Conservation (phyloP, 2,113 vertebrate species). For the Strix aluco region DNA sequence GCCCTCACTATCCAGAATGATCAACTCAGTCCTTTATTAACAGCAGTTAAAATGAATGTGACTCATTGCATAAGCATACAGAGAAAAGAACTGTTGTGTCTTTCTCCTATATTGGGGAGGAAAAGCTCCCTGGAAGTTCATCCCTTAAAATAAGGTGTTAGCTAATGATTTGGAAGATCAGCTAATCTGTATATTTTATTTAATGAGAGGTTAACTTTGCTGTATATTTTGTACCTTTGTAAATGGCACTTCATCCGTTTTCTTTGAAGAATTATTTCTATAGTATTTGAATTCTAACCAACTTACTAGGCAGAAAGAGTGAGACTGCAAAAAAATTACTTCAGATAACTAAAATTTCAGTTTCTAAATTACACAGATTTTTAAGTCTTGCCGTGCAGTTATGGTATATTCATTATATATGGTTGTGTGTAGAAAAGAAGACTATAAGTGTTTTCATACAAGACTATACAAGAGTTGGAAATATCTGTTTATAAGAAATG, state of each 20-base stretch:
- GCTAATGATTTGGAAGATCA: constrained; percentile 10
- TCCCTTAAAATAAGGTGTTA: constrained; percentile 67
- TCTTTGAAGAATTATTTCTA: constrained; percentile 47
- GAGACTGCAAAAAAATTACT: neutral
- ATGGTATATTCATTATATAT: neutral
- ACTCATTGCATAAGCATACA: neutral
- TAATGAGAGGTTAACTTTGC: constrained; percentile 69
- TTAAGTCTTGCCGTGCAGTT: constrained; percentile 12
- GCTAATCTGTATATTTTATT: constrained; percentile 68
- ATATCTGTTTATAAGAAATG: constrained; percentile 39
- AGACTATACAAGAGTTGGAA: constrained; percentile 30
- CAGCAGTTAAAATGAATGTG: neutral
- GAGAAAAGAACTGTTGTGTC: neutral
- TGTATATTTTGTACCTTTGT: constrained; percentile 81
- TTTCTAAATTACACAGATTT: constrained; percentile 31
- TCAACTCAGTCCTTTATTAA: neutral
- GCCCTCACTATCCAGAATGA: neutral
- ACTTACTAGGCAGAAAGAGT: constrained; percentile 23
- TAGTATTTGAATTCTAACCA: constrained; percentile 50
- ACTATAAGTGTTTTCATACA: neutral
- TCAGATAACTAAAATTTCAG: neutral
- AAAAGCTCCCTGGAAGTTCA: neutral
- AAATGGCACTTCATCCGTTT: constrained; percentile 64
- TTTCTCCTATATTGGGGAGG: neutral
- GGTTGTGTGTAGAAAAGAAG: constrained; percentile 1